Percentiles rank a stretch among this genome's conserved stretches.
These are phyloP conservation scores for Chiridota heheva DNA, from an alignment of 35 echinoderm and acorn worm species.

Conservation along the genomic window DNA sequence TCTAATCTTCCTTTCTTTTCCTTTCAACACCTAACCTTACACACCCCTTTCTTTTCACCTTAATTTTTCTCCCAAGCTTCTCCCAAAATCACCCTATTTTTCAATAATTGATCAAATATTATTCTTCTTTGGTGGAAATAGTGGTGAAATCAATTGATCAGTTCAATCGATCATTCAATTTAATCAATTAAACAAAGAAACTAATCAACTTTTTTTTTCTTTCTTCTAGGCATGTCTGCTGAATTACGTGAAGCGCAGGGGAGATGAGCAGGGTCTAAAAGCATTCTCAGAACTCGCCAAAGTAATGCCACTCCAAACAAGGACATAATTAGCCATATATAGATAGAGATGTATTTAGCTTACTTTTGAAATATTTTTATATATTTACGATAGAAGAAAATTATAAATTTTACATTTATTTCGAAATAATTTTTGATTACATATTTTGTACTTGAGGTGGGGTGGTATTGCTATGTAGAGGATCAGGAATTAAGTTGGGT, in stretches of 20 bases:
- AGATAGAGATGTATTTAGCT: neutral
- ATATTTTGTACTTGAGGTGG: neutral
- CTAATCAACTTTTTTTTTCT: neutral
- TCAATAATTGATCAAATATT: neutral
- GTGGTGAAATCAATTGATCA: neutral
- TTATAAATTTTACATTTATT: neutral
- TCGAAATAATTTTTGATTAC: neutral
- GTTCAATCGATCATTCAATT: neutral
- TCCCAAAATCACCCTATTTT: neutral
- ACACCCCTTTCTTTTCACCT: neutral
- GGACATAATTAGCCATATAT: conserved; percentile 49
- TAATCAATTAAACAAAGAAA: neutral
- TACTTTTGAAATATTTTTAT: neutral
- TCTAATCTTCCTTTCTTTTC: too few species aligned
- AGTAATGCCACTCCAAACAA: conserved; percentile 77
- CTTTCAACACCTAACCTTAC: too few species aligned
- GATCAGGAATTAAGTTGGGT: neutral
- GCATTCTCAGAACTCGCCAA: conserved; percentile 64
- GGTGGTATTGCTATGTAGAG: neutral
- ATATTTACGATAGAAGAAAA: neutral
- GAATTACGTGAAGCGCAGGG: conserved; percentile 63
- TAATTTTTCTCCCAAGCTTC: neutral
- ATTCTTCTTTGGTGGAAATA: neutral
- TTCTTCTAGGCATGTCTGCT: conserved; percentile 65
- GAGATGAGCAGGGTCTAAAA: conserved; percentile 55